These are phyloP conservation scores for Apeltes quadracus DNA, from an alignment of 2,113 vertebrate genomes.

Conservation along the genomic window DNA sequence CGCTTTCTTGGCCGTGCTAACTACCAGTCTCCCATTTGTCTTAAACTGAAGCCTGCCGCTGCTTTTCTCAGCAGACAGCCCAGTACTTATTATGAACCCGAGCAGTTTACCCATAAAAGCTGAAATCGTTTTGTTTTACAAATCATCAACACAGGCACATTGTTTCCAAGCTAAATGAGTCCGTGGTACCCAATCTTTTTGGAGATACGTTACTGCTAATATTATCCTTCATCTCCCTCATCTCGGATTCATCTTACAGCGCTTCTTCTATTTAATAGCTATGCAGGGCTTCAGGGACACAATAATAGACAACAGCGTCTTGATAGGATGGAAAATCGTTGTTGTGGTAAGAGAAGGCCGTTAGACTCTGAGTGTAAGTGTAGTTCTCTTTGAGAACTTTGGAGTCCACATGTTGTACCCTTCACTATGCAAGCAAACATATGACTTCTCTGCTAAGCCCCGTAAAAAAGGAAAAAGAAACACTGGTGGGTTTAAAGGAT, in stretches of 20 bases:
- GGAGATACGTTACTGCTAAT: not conserved
- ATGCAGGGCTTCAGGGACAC: not conserved
- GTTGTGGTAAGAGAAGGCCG: conserved; percentile 41
- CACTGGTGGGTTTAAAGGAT: conserved; percentile 64
- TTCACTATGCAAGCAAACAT: conserved; percentile 62
- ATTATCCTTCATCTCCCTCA: not conserved
- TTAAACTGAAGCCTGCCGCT: not conserved
- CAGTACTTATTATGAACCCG: conserved; percentile 4
- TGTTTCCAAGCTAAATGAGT: conserved; percentile 2
- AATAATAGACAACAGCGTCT: not conserved
- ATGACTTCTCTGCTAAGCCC: conserved; percentile 51
- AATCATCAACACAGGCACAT: not conserved
- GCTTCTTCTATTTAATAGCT: not conserved
- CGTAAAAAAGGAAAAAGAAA: conserved; percentile 59
- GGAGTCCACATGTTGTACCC: conserved; percentile 73
- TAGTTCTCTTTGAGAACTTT: conserved; percentile 62
- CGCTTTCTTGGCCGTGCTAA: conserved; percentile 24
- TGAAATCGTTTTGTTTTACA: not conserved
- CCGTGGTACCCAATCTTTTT: conserved; percentile 8
- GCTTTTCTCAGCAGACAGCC: conserved; percentile 24
- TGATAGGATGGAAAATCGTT: conserved; percentile 2
- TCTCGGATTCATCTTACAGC: not conserved
- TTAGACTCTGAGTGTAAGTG: conserved; percentile 52
- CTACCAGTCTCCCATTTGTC: conserved; percentile 16
- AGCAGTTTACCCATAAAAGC: conserved; percentile 1